Evolutionary conservation across 2,797 vertebrate species (phyloP).

Genomic region (Onychomys torridus): DNA sequence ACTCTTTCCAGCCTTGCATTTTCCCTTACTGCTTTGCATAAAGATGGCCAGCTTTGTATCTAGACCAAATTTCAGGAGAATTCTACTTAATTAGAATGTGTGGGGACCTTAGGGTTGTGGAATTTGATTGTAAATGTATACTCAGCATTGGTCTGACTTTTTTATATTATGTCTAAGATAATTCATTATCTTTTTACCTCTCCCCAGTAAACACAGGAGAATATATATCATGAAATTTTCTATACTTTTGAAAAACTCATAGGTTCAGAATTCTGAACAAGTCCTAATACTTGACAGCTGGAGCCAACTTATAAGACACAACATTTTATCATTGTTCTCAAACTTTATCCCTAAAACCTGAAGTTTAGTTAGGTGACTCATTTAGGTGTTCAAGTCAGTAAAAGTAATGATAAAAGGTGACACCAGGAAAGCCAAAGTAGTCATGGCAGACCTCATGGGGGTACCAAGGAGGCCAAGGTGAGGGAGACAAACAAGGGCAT

Average conservation of each 20-base stretch:
- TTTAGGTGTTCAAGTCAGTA: neutral
- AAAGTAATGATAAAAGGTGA: neutral
- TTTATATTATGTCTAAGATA: neutral
- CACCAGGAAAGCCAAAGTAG: neutral
- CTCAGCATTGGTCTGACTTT: neutral
- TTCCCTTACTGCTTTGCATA: constrained; percentile 46
- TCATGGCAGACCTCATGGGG: neutral
- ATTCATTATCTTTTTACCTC: neutral
- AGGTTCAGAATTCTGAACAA: constrained; percentile 40
- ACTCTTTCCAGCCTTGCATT: constrained; percentile 47
- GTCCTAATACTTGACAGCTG: neutral
- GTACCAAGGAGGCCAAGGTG: neutral
- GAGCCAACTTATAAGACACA: neutral
- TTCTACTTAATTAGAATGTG: constrained; percentile 31
- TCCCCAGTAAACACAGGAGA: constrained; percentile 29
- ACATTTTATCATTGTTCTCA: neutral
- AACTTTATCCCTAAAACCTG: neutral
- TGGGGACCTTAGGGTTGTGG: neutral
- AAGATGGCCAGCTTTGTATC: constrained; percentile 53
- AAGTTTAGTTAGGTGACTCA: neutral
- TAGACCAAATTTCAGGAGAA: constrained; percentile 29
- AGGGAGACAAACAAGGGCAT: neutral
- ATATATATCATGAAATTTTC: neutral
- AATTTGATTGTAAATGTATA: constrained; percentile 48
- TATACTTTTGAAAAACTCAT: neutral